Conservation (phyloP, 2,888 invertebrate genomes). For the Trisateles emortualis region DNA sequence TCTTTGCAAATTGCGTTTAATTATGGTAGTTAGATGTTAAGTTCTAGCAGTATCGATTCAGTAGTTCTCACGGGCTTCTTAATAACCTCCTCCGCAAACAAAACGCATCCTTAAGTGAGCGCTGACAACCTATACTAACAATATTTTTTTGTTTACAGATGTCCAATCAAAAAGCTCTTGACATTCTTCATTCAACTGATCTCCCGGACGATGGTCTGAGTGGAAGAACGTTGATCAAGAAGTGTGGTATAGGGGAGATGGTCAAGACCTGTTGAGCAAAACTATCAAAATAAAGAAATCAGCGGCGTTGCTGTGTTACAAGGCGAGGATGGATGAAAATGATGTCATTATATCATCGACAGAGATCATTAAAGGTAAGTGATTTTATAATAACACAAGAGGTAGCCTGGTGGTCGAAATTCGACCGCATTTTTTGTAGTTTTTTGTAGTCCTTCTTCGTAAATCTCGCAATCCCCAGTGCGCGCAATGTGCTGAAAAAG, state of each 20-base stretch:
- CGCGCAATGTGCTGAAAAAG: too few species aligned
- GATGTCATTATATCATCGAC: constrained; percentile 89
- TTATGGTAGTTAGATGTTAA: too few species aligned
- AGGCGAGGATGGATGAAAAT: constrained; percentile 80
- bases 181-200: background rate
- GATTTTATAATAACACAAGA: background rate
- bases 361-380: constrained; percentile 89
- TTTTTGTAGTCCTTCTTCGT: too few species aligned
- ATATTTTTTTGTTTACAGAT: constrained; percentile 23
- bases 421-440: too few species aligned
- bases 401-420: too few species aligned
- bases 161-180: background rate
- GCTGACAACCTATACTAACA: background rate
- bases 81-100: too few species aligned
- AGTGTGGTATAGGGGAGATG: constrained; percentile 28
- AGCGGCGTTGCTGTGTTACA: constrained; percentile 75
- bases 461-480: too few species aligned
- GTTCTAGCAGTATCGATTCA: too few species aligned
- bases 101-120: too few species aligned
- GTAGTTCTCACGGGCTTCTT: too few species aligned
- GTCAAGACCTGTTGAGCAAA: constrained; percentile 25
- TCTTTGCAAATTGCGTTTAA: too few species aligned
- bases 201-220: constrained; percentile 14
- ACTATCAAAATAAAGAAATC: constrained; percentile 76
- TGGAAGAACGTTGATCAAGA: constrained; percentile 3